Evolutionary conservation across 1,140 invertebrate genomes (phyloP).

Genomic region (Hypothenemus hampei): DNA sequence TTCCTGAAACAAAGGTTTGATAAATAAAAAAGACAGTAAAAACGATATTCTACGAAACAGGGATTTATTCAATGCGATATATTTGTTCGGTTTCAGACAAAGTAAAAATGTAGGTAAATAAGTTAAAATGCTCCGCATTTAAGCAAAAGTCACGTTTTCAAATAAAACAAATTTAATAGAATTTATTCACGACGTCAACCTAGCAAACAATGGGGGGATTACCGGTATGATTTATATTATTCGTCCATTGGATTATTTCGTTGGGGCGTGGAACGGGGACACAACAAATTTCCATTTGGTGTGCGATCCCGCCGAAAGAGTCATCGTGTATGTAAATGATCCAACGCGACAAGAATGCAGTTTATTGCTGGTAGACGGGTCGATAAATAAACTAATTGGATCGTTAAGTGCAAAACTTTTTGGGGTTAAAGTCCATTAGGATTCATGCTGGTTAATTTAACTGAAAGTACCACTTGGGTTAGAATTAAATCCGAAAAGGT

Average conservation of each 20-base stretch:
- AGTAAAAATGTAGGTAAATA: not conserved
- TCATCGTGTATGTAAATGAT: slow-evolving; percentile 13
- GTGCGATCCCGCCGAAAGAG: not conserved
- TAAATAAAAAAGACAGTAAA: too few relatives aligned
- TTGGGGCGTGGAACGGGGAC: not conserved
- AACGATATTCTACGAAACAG: too few relatives aligned
- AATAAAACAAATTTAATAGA: slow-evolving; percentile 3
- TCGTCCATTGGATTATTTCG: not conserved
- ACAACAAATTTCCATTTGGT: too few relatives aligned
- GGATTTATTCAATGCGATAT: not conserved
- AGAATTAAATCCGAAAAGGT: too few relatives aligned
- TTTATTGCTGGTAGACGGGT: slow-evolving; percentile 8
- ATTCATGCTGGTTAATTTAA: too few relatives aligned
- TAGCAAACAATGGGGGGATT: slow-evolving; percentile 11
- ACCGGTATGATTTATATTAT: not conserved
- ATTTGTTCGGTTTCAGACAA: not conserved
- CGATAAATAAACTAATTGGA: slow-evolving; percentile 20
- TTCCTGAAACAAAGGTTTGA: slow-evolving; percentile 24
- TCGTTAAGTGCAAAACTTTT: slow-evolving; percentile 4
- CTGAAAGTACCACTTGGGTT: too few relatives aligned
- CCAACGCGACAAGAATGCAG: slow-evolving; percentile 8
- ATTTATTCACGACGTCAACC: not conserved
- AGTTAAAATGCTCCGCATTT: not conserved
- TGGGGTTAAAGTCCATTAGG: too few relatives aligned
- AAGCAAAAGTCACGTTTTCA: not conserved